Conservation (phyloP, 2,888 invertebrate genomes). For the Pseudeuparius sepicola region DNA sequence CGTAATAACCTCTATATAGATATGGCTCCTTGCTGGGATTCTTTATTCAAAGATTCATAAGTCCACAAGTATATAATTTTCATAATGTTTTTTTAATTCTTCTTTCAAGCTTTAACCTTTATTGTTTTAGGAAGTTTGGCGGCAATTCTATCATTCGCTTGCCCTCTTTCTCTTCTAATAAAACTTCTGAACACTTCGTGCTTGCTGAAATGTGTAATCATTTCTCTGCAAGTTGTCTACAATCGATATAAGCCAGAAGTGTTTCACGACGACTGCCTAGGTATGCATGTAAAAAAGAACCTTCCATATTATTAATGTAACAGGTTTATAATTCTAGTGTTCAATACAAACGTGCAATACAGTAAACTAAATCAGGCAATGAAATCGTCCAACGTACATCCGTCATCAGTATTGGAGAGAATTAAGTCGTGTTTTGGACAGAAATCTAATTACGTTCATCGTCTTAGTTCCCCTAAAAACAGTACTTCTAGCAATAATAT, state of each 20-base stretch:
- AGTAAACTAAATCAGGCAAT: conserved; percentile 30
- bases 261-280: conserved; percentile 39
- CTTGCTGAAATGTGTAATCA: conserved; percentile 35
- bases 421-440: conserved; percentile 26
- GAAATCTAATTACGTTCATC: conserved; percentile 28
- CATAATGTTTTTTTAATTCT: no score
- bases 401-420: conserved; percentile 19
- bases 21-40: no score
- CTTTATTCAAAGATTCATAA: no score
- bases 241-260: conserved; percentile 48
- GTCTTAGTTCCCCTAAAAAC: conserved; percentile 24
- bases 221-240: conserved; percentile 35
- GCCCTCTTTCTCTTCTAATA: conserved; percentile 51
- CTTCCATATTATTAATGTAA: no score
- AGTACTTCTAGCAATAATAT: no score
- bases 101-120: no score
- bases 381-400: conserved; percentile 11
- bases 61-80: no score
- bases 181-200: conserved; percentile 50
- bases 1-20: no score
- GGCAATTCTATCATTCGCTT: conserved; percentile 53
- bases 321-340: conserved; percentile 22
- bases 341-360: conserved; percentile 31
- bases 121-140: conserved; percentile 47
- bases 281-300: conserved; percentile 19